Base-by-base conservation (phyloP, 2,113 vertebrate species). In the Rousettus leschenaultii region DNA sequence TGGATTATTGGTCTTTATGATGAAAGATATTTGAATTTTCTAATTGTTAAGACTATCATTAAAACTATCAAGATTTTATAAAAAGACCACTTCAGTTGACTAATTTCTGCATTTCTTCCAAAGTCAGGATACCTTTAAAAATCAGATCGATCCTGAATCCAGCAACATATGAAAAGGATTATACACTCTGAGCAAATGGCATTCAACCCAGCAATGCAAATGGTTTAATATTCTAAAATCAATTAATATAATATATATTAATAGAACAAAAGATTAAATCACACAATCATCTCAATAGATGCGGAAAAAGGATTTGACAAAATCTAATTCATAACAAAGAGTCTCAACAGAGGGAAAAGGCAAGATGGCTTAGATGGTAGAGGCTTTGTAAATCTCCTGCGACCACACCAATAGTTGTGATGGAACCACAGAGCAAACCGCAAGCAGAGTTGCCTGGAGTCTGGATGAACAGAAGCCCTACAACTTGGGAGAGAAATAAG, bases 21-120 rank as follows among this genome's bases (percentile, higher is more conserved):
- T 51, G n/a, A 89, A 77, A 92, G 30, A 86, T 66, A 71, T 53
- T 35, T 97, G n/a, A 89, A 89, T 82, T 95, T 85, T 89, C 43
- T 95, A 85, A 51, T 84, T 93, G 83, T 91, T 63, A 93, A 79
- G 51, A 90, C 79, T 91, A 78, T 73, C 35, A 59, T 87, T 91
- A 91, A 87, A 86, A 66, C 61, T 18, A 71, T 59, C 21, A 33
- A 77, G 12, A 48, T 87, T 93, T 86, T 95, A 57, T 73, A 77
- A 78, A 63, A 13, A 86, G 55, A 57, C 11, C 4, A 63, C 21
- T 95, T 83, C 33, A 66, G 11, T 45, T 93, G n/a, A 93, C 45
- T 85, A 48, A 33, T 88, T 91, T 87, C 90, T 84, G 16, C 66
- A 80, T 80, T 92, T 85, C 59, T 94, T 92, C 30, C 45, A 61